Conservation (phyloP, 2,888 invertebrate genomes). For the Luffia ferchaultella region DNA sequence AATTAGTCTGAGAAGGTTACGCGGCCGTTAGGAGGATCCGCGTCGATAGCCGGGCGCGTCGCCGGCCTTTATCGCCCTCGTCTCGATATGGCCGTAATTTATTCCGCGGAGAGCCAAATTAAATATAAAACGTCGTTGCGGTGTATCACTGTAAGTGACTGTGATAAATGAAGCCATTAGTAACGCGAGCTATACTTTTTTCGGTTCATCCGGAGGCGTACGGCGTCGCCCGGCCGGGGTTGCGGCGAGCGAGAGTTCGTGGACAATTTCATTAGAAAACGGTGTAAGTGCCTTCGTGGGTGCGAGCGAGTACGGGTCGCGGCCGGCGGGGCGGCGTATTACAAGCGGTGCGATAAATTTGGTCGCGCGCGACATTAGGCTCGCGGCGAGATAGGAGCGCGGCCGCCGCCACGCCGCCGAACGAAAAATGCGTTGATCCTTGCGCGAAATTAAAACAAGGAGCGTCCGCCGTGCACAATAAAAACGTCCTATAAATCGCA, state of each 20-base stretch:
- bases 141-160: slow-evolving; percentile 67
- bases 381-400: slow-evolving; percentile 38
- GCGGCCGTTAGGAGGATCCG: slow-evolving; percentile 45
- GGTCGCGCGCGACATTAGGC: slow-evolving; percentile 53
- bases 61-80: slow-evolving; percentile 49
- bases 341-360: slow-evolving; percentile 63
- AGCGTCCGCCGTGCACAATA: slow-evolving; percentile 52
- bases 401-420: slow-evolving; percentile 21
- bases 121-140: slow-evolving; percentile 65
- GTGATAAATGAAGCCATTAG: slow-evolving; percentile 67
- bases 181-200: slow-evolving; percentile 65
- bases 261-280: slow-evolving; percentile 67
- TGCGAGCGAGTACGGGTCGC: slow-evolving; percentile 47
- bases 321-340: slow-evolving; percentile 44
- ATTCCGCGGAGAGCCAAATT: slow-evolving; percentile 60
- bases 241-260: slow-evolving; percentile 53
- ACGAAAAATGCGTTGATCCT: slow-evolving; percentile 44
- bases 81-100: slow-evolving; percentile 59
- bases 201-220: slow-evolving; percentile 50
- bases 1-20: slow-evolving; percentile 56
- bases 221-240: slow-evolving; percentile 42
- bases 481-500: slow-evolving; percentile 53
- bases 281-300: slow-evolving; percentile 58
- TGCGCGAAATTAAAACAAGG: slow-evolving; percentile 55
- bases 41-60: slow-evolving; percentile 42